Percentiles rank a stretch among this genome's conserved stretches.
phyloP scores from a whole-genome alignment of 2,888 invertebrate genomes.

The Plutella xylostella region DNA sequence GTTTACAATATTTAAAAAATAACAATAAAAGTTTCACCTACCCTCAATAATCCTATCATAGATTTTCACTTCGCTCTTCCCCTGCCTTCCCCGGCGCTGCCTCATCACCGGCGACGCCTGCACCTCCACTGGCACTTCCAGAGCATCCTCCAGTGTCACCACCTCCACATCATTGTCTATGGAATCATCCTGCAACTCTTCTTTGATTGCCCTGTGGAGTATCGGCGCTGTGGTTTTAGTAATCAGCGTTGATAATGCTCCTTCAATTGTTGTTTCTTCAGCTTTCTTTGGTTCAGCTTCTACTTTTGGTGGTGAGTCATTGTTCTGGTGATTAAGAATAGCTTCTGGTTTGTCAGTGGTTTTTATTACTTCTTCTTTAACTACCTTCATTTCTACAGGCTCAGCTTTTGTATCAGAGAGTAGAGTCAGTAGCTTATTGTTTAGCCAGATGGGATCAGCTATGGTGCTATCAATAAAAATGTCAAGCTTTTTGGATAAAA shows the following conservation, averaged over 20 bases:
- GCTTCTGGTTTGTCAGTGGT: slow-evolving; percentile 6
- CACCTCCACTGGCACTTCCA: slow-evolving; percentile 51
- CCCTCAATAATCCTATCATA: slow-evolving; percentile 65
- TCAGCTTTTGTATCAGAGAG: slow-evolving; percentile 24
- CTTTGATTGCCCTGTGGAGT: slow-evolving; percentile 26
- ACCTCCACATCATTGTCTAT: slow-evolving; percentile 17
- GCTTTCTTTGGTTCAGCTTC: slow-evolving; percentile 7
- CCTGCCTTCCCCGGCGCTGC: slow-evolving; percentile 49
- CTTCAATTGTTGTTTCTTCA: slow-evolving; percentile 23
- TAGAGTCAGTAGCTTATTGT: slow-evolving; percentile 40
- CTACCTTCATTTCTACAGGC: not conserved
- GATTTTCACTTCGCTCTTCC: slow-evolving; percentile 59
- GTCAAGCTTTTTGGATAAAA: slow-evolving; percentile 71
- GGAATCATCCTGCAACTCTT: slow-evolving; percentile 17
- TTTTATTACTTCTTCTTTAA: not conserved
- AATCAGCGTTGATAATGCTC: slow-evolving; percentile 26
- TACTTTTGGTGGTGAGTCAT: no score
- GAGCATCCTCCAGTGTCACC: slow-evolving; percentile 29
- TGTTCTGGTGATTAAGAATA: not conserved
- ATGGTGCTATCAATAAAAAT: slow-evolving; percentile 54
- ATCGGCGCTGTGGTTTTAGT: slow-evolving; percentile 27
- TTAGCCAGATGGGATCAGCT: slow-evolving; percentile 64
- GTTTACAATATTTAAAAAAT: no score
- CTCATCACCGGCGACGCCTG: slow-evolving; percentile 46
- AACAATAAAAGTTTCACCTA: slow-evolving; percentile 17